Base-by-base conservation (phyloP, 92 coral and sea anemone species). In the Isaurus tuberculatus region DNA sequence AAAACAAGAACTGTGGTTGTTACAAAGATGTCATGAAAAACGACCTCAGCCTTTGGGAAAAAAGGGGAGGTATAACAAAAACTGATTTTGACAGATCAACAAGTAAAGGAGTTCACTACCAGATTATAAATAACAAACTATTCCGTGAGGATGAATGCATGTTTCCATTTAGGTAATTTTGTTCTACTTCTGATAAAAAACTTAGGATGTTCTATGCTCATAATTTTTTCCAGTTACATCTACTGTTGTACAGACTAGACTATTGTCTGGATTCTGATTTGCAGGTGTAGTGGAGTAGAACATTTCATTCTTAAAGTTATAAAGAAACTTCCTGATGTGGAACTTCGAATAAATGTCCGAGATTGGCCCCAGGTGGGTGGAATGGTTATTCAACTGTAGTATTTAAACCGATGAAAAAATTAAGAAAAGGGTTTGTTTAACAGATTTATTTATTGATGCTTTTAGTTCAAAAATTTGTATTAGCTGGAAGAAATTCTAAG, bases 131-230 rank as follows among this genome's bases (percentile, higher is more conserved):
- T 36, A 98, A 94, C 70, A 97, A 65, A 81, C 80, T 97, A 36
- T 97, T 92, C 80, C 91, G 99, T 49, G 90, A 97, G 25, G 83
- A 93, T 2, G 92, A 94, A 27, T 97, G 99, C 26, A 97, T 97
- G 99, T 97, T 97, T 80, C 91, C 89, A 68, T 92, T 93, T 85
- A 92, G 99, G 99, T 97, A 66, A 67, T n/a, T n/a, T n/a, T n/a
- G n/a, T n/a, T n/a, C n/a, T n/a, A n/a, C n/a, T n/a, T n/a, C n/a
- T n/a, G n/a, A n/a, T n/a, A n/a, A n/a, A n/a, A n/a, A n/a, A n/a
- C n/a, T n/a, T n/a, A n/a, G n/a, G n/a, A n/a, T n/a, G n/a, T n/a
- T n/a, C n/a, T n/a, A n/a, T n/a, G n/a, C n/a, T n/a, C n/a, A n/a
- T n/a, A n/a, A n/a, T n/a, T n/a, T n/a, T n/a, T n/a, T n/a, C n/a